These are phyloP conservation scores for Drosophila austrosaltans DNA, from an alignment of 2,888 invertebrate genomes.

Conservation along the genomic window DNA sequence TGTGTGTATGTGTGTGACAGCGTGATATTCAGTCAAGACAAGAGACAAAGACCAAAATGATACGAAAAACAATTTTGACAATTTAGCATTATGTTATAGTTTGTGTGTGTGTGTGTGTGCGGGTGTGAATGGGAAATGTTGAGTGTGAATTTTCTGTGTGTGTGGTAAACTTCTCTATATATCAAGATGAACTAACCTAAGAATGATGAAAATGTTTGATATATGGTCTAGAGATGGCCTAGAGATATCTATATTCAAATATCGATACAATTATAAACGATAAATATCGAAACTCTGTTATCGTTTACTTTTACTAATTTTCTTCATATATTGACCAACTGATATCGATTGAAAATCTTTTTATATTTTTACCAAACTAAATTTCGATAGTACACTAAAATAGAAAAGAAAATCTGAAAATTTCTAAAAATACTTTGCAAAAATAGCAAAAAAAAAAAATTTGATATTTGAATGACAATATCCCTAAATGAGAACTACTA, in stretches of 20 bases:
- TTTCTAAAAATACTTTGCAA: background rate
- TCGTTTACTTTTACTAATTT: background rate
- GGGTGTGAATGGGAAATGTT: conserved; percentile 14
- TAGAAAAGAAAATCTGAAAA: background rate
- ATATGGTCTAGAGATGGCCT: background rate
- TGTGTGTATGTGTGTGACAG: conserved; percentile 9
- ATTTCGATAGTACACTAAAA: background rate
- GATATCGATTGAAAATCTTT: background rate
- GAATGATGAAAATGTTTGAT: background rate
- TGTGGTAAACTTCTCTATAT: conserved; percentile 19
- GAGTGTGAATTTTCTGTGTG: conserved; percentile 30
- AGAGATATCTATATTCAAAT: conserved; percentile 12
- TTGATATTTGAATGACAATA: conserved; percentile 7
- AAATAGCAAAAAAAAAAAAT: background rate
- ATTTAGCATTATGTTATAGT: conserved; percentile 8
- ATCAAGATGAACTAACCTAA: conserved; percentile 6
- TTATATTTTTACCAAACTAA: conserved; percentile 1
- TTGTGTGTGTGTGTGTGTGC: conserved; percentile 7
- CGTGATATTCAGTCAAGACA: conserved; percentile 24
- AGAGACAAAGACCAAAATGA: conserved; percentile 29
- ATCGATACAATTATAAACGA: background rate
- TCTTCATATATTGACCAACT: no score
- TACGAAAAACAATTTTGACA: conserved; percentile 25
- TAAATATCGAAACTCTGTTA: background rate
- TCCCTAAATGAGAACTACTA: background rate